Evolutionary conservation across 1,140 invertebrate genomes (phyloP).

Genomic region (Drosophila mayri): DNA sequence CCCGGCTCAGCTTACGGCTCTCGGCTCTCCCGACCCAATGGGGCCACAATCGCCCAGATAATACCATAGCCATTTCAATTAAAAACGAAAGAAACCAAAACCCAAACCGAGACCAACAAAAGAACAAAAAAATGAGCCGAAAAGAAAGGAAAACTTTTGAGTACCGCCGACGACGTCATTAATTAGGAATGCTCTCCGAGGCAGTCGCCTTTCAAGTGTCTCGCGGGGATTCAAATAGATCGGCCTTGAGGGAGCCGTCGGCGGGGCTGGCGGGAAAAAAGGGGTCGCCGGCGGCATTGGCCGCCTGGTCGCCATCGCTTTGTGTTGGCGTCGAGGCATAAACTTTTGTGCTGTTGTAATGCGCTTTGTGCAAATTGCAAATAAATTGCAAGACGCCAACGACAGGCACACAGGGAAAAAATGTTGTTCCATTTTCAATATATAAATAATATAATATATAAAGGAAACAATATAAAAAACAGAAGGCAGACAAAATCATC

Average conservation of each 20-base stretch:
- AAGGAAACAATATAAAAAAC: not conserved
- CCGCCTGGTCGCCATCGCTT: constrained; percentile 65
- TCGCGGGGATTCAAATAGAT: constrained; percentile 49
- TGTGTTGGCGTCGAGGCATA: constrained; percentile 79
- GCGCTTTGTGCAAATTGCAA: constrained; percentile 80
- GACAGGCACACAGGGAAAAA: constrained; percentile 21
- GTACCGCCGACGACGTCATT: constrained; percentile 67
- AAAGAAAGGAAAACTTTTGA: constrained; percentile 48
- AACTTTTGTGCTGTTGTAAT: constrained; percentile 67
- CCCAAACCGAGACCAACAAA: constrained; percentile 24
- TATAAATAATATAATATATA: not conserved
- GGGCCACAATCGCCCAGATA: constrained; percentile 35
- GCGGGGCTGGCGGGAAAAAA: not conserved
- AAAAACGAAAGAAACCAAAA: constrained; percentile 55
- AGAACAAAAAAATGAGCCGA: constrained; percentile 21
- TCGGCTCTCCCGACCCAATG: constrained; percentile 2
- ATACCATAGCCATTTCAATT: constrained; percentile 68
- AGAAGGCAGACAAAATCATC: not conserved
- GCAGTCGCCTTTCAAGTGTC: constrained; percentile 71
- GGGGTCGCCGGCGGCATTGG: constrained; percentile 30
- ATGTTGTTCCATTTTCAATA: not conserved
- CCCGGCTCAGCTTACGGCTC: constrained; percentile 32
- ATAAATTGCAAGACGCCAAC: constrained; percentile 78
- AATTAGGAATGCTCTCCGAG: constrained; percentile 77
- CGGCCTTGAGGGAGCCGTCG: not conserved